Conservation (phyloP, 1,140 invertebrate species). For the Drosophila sturtevanti region DNA sequence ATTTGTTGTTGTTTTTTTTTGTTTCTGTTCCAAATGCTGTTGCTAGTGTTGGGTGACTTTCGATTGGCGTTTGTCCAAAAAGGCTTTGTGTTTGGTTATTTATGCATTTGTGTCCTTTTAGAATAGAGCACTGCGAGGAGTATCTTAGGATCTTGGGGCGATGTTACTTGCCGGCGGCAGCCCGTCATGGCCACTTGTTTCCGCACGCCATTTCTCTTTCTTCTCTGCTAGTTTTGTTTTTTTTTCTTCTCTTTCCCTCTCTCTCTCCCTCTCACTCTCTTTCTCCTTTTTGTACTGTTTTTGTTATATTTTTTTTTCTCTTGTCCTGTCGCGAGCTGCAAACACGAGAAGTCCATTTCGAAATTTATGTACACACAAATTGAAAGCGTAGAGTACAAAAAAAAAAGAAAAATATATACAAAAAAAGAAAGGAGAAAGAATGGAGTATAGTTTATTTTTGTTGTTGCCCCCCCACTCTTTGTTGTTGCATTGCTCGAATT, state of each 20-base stretch:
- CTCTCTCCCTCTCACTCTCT: slow-evolving; percentile 16
- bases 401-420: slow-evolving; percentile 28
- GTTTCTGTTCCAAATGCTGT: background rate
- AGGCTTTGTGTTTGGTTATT: slow-evolving; percentile 60
- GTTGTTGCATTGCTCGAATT: slow-evolving; percentile 61
- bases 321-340: slow-evolving; percentile 46
- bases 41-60: slow-evolving; percentile 34
- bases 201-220: slow-evolving; percentile 59
- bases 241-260: no score
- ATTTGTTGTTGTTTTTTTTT: slow-evolving; percentile 34
- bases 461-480: slow-evolving; percentile 12
- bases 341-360: slow-evolving; percentile 77
- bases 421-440: slow-evolving; percentile 12
- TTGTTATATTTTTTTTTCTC: slow-evolving; percentile 26
- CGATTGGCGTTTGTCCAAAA: slow-evolving; percentile 55
- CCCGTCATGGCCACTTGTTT: slow-evolving; percentile 59
- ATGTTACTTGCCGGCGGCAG: slow-evolving; percentile 25
- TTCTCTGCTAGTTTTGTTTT: background rate
- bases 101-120: slow-evolving; percentile 63
- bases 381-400: slow-evolving; percentile 54
- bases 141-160: slow-evolving; percentile 50
- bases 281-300: slow-evolving; percentile 32
- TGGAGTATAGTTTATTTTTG: slow-evolving; percentile 2
- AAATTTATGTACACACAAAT: slow-evolving; percentile 81
- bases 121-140: slow-evolving; percentile 12